Evolutionary conservation across 2,797 vertebrate species (phyloP), one percentile per base, ranked within the genome.

Genomic region (Sebastes iracundus): DNA sequence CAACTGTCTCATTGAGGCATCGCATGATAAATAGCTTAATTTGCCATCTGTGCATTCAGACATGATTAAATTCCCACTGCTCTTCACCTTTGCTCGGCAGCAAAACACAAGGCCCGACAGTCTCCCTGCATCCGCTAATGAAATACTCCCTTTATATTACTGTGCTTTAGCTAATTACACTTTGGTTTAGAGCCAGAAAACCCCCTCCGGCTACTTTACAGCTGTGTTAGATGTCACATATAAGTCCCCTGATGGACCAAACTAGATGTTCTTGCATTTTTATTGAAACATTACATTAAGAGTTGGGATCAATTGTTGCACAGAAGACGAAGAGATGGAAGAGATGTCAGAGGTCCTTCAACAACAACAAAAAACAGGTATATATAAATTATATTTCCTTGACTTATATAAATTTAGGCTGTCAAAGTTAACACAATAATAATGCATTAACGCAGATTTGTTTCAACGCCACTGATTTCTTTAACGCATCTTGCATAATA

Each of bases 11-110:
- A 62, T 4, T 8, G 53, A 59, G 33, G 56, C 27, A 23, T 75
- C 23, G 23, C 22, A 16, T 87, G 85, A 90, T 83, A 78, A 87
- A 91, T 42, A 33, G 67, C 35, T 90, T 85, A 14, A 90, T 92
- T 84, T 89, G 65, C 79, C 66, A 70, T 74, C 59, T 55, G 69
- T 80, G 38, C 8, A 60, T 76, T 79, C 42, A 75, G 72, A 79
- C 83, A 71, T 77, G 82, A 90, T 90, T 85, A 78, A 80, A 86
- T 82, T 77, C 78, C 55, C 56, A 53, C 53, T 3, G 62, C 63
- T 86, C 69, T 68, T 83, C 73, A 85, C 87, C 74, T 89, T 69
- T 80, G 69, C 74, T 53, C 80, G 1, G 35, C 61, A 75, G 59
- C 75, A 69, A 58, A 75, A 64, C 66, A 74, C 27, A 23, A 49